Evolutionary conservation across 2,888 invertebrate species (phyloP).

Genomic region (Drosophila dives): DNA sequence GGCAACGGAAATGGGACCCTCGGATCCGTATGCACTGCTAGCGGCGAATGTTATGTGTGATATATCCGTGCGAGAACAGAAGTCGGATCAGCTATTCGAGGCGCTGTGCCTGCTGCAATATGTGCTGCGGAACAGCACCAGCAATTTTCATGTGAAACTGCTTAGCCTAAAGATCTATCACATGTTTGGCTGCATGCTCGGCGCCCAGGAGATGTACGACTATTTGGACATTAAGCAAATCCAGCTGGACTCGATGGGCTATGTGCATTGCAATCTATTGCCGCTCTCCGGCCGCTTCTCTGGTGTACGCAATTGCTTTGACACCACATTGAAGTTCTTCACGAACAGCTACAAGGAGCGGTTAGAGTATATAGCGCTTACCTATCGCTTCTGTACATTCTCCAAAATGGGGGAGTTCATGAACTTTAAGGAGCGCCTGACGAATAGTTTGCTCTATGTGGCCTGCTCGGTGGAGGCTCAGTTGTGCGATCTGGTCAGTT

Average conservation of each 20-base stretch:
- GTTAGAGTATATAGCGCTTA: constrained; percentile 95
- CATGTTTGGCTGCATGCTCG: constrained; percentile 89
- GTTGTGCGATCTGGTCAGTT: constrained; percentile 88
- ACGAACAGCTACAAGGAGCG: constrained; percentile 95
- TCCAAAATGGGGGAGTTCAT: constrained; percentile 96
- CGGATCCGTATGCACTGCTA: constrained; percentile 92
- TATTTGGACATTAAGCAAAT: constrained; percentile 96
- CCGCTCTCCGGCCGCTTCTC: constrained; percentile 90
- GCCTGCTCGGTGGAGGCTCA: constrained; percentile 89
- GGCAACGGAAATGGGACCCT: constrained; percentile 90
- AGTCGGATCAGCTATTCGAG: constrained; percentile 87
- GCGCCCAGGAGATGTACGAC: constrained; percentile 91
- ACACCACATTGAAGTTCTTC: constrained; percentile 93
- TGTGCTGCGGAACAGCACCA: constrained; percentile 91
- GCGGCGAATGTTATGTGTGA: constrained; percentile 87
- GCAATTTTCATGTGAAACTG: constrained; percentile 95
- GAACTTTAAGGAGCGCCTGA: constrained; percentile 92
- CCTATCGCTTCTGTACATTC: constrained; percentile 97
- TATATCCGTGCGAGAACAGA: constrained; percentile 86
- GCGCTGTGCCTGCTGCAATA: constrained; percentile 90
- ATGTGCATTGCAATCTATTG: constrained; percentile 91
- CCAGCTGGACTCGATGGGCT: constrained; percentile 96
- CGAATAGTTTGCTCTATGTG: constrained; percentile 92
- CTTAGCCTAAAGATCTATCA: constrained; percentile 93
- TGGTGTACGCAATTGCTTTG: constrained; percentile 89